Conservation (phyloP, 2,888 invertebrate genomes). For the Automeris io region DNA sequence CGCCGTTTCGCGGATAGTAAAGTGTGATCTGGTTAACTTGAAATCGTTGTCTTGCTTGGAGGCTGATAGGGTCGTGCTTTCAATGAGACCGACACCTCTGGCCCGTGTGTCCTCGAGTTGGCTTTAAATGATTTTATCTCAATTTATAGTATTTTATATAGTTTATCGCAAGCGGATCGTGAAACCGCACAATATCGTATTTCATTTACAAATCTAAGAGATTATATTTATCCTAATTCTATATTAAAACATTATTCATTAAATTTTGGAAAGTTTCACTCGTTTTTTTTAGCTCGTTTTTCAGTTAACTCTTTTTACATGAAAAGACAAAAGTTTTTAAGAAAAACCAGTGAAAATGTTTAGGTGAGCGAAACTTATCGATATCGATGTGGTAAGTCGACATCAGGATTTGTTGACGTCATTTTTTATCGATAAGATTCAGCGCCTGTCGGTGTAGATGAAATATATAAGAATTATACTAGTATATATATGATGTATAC, state of each 20-base stretch:
- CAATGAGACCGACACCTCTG: too few species aligned
- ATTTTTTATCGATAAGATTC: background rate
- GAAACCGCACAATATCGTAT: conserved; percentile 43
- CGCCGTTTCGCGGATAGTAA: too few species aligned
- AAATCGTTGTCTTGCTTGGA: too few species aligned
- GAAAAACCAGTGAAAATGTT: conserved; percentile 15
- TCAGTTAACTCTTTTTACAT: too few species aligned
- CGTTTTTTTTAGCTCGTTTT: too few species aligned
- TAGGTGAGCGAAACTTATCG: background rate
- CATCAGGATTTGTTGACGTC: background rate
- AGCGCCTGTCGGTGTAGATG: background rate
- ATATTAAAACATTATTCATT: conserved; percentile 17
- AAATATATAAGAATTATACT: background rate
- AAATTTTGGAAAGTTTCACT: conserved; percentile 8
- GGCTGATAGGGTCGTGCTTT: too few species aligned
- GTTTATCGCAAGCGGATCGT: conserved; percentile 29
- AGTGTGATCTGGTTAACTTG: too few species aligned
- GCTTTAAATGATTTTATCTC: conserved; percentile 37
- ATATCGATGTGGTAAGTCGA: background rate
- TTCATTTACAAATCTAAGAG: conserved; percentile 41
- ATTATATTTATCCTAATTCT: conserved; percentile 31
- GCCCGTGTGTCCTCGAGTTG: conserved; percentile 16
- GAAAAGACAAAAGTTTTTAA: conserved; percentile 14
- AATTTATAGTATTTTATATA: conserved; percentile 25
- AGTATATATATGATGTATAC: background rate